Evolutionary conservation across 2,797 vertebrate species (phyloP).

Genomic region (Sphaeramia orbicularis): DNA sequence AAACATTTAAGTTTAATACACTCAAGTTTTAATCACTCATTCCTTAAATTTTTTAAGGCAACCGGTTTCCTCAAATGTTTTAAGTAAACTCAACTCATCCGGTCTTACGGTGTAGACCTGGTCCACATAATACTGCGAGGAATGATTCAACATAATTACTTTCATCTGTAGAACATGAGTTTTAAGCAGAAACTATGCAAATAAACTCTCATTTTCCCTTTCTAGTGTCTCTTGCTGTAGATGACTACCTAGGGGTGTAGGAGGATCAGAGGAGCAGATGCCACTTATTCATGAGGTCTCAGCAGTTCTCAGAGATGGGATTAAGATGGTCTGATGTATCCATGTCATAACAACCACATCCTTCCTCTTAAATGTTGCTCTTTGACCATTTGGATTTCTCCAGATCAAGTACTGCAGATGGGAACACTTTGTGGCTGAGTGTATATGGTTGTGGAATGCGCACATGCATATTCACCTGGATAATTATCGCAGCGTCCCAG

Average conservation of each 20-base stretch:
- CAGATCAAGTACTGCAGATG: conserved; percentile 29
- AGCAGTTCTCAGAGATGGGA: conserved; percentile 38
- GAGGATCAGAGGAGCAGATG: conserved; percentile 63
- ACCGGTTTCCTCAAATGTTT: too few relatives aligned
- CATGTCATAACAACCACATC: conserved; percentile 20
- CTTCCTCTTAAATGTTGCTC: conserved; percentile 47
- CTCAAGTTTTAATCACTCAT: too few relatives aligned
- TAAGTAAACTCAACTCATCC: too few relatives aligned
- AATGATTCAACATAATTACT: conserved; percentile 36
- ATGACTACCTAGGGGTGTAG: conserved; percentile 40
- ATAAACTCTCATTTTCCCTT: conserved; percentile 17
- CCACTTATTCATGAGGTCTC: conserved; percentile 57
- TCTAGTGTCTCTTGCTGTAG: conserved; percentile 16
- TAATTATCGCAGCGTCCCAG: not conserved
- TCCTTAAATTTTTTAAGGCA: too few relatives aligned
- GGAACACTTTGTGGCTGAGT: conserved; percentile 10
- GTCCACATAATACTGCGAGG: not conserved
- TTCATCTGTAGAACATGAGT: conserved; percentile 28
- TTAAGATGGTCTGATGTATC: conserved; percentile 44
- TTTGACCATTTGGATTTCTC: conserved; percentile 7
- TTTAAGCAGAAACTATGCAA: conserved; percentile 40
- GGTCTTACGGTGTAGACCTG: too few relatives aligned
- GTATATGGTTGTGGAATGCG: not conserved
- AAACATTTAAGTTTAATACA: too few relatives aligned
- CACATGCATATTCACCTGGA: conserved; percentile 1